phyloP scores from a whole-genome alignment of 2,888 invertebrate species.

The Perdita meconis region DNA sequence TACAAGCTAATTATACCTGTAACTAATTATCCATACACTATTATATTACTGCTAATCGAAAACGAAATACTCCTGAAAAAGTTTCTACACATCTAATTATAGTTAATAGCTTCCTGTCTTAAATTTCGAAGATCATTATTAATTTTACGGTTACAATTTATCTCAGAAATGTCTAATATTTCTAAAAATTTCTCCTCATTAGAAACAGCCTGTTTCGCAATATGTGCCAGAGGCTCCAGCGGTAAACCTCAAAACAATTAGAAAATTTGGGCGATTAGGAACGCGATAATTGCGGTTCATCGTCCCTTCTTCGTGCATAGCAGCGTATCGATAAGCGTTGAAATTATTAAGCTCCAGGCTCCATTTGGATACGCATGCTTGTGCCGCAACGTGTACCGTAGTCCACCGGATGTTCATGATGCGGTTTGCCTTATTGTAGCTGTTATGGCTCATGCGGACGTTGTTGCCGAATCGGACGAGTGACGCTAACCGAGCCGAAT shows the following conservation, averaged over 20 bases:
- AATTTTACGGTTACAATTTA: too few species aligned
- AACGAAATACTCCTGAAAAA: too few species aligned
- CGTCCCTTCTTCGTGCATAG: neutral
- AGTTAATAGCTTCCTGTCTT: too few species aligned
- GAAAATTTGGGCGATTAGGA: slow-evolving; percentile 9
- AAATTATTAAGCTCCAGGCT: slow-evolving; percentile 6
- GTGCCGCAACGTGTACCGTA: slow-evolving; percentile 43
- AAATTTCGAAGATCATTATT: too few species aligned
- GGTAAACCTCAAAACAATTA: neutral
- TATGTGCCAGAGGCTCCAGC: neutral
- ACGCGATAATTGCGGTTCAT: slow-evolving; percentile 12
- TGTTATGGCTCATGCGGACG: slow-evolving; percentile 51
- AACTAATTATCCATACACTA: too few species aligned
- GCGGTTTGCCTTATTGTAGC: slow-evolving; percentile 59
- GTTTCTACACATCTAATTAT: too few species aligned
- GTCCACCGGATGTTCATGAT: slow-evolving; percentile 65
- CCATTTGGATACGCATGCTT: slow-evolving; percentile 47
- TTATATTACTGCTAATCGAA: too few species aligned
- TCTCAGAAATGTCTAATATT: too few species aligned
- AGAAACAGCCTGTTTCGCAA: neutral
- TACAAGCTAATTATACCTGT: too few species aligned
- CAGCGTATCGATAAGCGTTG: neutral
- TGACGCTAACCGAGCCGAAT: slow-evolving; percentile 49
- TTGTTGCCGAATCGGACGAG: slow-evolving; percentile 48
- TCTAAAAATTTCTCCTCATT: neutral